Conservation (phyloP, 1,140 invertebrate genomes). For the Penaeus chinensis region DNA sequence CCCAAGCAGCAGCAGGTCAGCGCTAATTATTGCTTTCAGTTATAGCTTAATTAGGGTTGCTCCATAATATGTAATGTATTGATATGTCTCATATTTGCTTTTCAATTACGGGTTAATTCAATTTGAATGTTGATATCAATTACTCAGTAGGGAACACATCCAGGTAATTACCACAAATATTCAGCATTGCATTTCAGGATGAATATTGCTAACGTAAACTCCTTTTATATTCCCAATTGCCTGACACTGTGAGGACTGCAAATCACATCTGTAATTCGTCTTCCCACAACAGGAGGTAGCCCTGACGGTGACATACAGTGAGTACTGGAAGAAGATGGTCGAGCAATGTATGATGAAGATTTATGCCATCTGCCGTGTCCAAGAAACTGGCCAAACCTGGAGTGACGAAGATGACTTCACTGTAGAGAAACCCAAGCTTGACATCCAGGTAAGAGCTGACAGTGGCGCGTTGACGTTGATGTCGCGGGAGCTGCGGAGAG, state of each 20-base stretch:
- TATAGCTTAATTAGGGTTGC: background rate
- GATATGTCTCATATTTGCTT: too few species aligned
- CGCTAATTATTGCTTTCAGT: background rate
- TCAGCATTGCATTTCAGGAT: too few species aligned
- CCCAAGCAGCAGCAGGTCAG: conserved; percentile 64
- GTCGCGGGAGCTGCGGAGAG: too few species aligned
- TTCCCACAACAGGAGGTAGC: conserved; percentile 51
- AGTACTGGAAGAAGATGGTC: conserved; percentile 67
- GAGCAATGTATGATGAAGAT: conserved; percentile 68
- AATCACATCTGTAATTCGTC: too few species aligned
- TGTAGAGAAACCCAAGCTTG: conserved; percentile 67
- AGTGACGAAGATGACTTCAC: conserved; percentile 67
- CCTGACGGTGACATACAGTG: conserved; percentile 64
- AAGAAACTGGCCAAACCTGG: conserved; percentile 68
- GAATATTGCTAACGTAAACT: too few species aligned
- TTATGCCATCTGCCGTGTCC: conserved; percentile 65
- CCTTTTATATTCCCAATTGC: too few species aligned
- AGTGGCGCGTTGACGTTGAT: background rate
- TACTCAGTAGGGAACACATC: too few species aligned
- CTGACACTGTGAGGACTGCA: too few species aligned
- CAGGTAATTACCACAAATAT: too few species aligned
- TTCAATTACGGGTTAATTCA: too few species aligned
- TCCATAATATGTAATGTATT: too few species aligned
- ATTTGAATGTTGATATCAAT: too few species aligned
- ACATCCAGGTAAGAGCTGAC: conserved; percentile 65